These are phyloP conservation scores for Iselma pallidipennis DNA, from an alignment of 2,888 invertebrate genomes.

Conservation along the genomic window DNA sequence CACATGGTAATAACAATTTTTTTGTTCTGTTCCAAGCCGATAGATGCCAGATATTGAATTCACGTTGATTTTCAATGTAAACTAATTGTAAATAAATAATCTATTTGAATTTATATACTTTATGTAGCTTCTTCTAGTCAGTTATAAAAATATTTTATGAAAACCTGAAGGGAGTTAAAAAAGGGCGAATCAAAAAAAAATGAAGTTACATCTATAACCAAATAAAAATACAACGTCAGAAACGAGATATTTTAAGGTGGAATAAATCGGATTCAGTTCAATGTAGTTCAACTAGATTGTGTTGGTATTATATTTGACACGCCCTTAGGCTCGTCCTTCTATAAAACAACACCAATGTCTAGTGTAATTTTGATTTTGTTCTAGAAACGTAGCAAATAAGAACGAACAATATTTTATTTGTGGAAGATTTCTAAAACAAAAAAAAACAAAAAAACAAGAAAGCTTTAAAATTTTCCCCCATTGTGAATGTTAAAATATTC, in stretches of 20 bases:
- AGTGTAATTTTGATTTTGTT: conserved; percentile 12
- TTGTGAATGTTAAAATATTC: neutral
- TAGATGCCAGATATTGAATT: too few relatives aligned
- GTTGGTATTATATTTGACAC: conserved; percentile 10
- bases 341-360: conserved; percentile 6
- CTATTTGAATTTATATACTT: too few relatives aligned
- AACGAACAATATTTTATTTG: neutral
- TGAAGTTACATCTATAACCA: conserved; percentile 15
- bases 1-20: too few relatives aligned
- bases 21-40: too few relatives aligned
- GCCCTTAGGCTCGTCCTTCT: conserved; percentile 8
- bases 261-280: conserved; percentile 22
- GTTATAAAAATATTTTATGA: too few relatives aligned
- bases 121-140: too few relatives aligned
- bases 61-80: too few relatives aligned
- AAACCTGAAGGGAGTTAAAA: too few relatives aligned
- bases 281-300: conserved; percentile 15
- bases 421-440: neutral
- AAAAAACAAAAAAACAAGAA: neutral
- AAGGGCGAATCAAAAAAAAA: too few relatives aligned
- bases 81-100: too few relatives aligned
- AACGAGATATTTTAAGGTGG: conserved; percentile 21
- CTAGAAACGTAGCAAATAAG: neutral
- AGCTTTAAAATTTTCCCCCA: neutral
- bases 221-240: conserved; percentile 15